phyloP scores from a whole-genome alignment of 2,888 invertebrate genomes.

The Dynastes maya region DNA sequence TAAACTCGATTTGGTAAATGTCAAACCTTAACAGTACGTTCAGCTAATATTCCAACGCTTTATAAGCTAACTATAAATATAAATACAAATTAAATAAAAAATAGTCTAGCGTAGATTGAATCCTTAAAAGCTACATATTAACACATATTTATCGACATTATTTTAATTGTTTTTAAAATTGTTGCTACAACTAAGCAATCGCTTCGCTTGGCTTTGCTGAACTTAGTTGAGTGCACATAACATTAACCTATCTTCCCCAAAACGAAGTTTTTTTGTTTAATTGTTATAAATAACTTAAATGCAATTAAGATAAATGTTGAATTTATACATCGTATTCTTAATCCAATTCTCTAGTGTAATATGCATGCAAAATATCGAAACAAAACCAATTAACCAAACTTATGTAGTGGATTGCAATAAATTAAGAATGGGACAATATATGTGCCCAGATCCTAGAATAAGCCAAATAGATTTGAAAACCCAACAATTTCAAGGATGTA shows the following conservation, averaged over 20 bases:
- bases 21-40: too few species aligned
- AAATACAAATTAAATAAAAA: too few species aligned
- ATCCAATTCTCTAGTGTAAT: conserved; percentile 15
- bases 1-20: too few species aligned
- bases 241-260: conserved; percentile 1
- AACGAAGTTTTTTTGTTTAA: background rate
- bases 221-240: background rate
- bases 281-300: background rate
- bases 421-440: conserved; percentile 84
- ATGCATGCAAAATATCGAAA: conserved; percentile 43
- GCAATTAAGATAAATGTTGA: conserved; percentile 16
- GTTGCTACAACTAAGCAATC: background rate
- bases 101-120: too few species aligned
- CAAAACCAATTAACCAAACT: conserved; percentile 25
- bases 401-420: conserved; percentile 78
- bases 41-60: too few species aligned
- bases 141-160: too few species aligned
- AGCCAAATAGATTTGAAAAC: conserved; percentile 90
- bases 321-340: conserved; percentile 6
- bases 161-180: background rate
- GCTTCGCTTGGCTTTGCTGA: background rate
- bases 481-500: conserved; percentile 89
- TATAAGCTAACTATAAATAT: too few species aligned
- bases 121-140: too few species aligned
- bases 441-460: conserved; percentile 85